A percentile compares a stretch with the other conserved stretches of the same genome.
Evolutionary conservation across 1,140 invertebrate genomes (phyloP).

Genomic region (Lepidostoma basale): DNA sequence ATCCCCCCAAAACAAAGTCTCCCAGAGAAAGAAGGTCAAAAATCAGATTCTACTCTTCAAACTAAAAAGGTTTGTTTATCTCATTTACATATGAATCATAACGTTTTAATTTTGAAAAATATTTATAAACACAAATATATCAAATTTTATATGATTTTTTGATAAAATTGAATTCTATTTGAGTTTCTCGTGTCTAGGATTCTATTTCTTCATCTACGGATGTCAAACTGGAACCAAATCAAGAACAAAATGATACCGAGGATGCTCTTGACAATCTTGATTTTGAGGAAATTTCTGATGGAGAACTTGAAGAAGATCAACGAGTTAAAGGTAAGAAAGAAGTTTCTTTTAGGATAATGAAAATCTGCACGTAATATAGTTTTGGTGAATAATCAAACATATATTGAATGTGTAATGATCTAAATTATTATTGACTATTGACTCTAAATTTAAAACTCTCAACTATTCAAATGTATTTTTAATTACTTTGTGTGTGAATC

Average conservation of each 20-base stretch:
- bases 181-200: constrained; percentile 31
- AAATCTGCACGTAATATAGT: too few species aligned
- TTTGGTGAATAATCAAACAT: too few species aligned
- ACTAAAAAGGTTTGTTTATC: constrained; percentile 25
- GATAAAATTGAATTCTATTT: not conserved
- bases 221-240: constrained; percentile 54
- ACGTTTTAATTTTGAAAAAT: not conserved
- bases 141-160: too few species aligned
- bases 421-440: too few species aligned
- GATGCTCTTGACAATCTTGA: constrained; percentile 78
- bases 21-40: constrained; percentile 3
- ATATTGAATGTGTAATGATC: too few species aligned
- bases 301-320: constrained; percentile 80
- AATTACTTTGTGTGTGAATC: too few species aligned
- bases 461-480: too few species aligned
- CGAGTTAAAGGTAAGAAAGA: constrained; percentile 41
- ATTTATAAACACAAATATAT: not conserved
- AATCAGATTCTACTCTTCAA: constrained; percentile 14
- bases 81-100: too few species aligned
- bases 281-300: constrained; percentile 89
- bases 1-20: constrained; percentile 16
- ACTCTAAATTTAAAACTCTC: too few species aligned
- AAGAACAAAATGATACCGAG: constrained; percentile 62
- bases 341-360: not conserved
- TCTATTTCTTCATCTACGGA: constrained; percentile 32